Base-by-base conservation (phyloP, 1,140 invertebrate species). In the Aphelenchoides fujianensis region DNA sequence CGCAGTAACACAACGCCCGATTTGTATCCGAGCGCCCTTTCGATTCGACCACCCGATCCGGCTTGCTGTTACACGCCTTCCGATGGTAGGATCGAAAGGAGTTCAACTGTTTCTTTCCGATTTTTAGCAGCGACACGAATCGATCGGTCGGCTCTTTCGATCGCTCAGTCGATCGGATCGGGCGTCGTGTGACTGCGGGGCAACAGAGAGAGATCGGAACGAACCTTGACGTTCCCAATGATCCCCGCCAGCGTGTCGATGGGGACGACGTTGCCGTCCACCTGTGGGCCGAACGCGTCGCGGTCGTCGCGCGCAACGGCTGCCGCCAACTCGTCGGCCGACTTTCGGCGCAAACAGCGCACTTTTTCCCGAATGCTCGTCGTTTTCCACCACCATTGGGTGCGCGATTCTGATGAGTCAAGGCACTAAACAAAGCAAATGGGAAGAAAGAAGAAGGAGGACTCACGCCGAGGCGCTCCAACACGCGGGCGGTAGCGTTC, bases 351-450 rank as follows among this genome's bases (percentile, higher is more conserved):
- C 23, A 59, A 23, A 59, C 55, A 59, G 7, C 19, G 5, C 12
- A 59, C 5, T 19, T 5, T 7, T 7, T 59, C 55, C 5, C 19
- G 55, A 7, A 59, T 32, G 7, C 5, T 23, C 7, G 19, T 30
- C 12, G 5, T 59, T 23, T 59, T 48, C 41, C 41, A 48, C 41
- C 27, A 59, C 19, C 19, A 7, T 19, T 59, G 55, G 34, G 5
- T 19, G 23, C 27, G 34, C 5, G 5, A n/a, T n/a, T n/a, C n/a
- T n/a, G n/a, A 30, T 59, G 55, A 7, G 5, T 48, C 23, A 12
- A 48, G 19, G 34, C 55, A 59, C 55, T 59, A 19, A 59, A 59
- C 28, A 59, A 16, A n/a, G n/a, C n/a, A n/a, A 59, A 7, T 59
- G 55, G 34, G 34, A 59, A 16, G 12, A 5, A 7, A 7, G 5